Evolutionary conservation across 2,888 invertebrate genomes (phyloP).

Genomic region (Temnothorax ravouxi): DNA sequence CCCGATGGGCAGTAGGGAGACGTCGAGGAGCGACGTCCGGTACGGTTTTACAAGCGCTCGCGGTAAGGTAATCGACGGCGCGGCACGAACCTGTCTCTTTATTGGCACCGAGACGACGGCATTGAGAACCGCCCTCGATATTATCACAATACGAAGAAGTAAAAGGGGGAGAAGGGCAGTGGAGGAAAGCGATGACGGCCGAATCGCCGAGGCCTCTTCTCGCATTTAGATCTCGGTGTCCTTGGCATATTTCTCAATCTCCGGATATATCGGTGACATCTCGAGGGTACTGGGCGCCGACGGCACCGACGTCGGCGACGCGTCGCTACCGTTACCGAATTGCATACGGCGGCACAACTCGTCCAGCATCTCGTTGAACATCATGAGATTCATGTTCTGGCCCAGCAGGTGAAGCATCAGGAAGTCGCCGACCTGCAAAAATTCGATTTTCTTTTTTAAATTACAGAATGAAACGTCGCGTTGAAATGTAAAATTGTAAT

Average conservation of each 20-base stretch:
- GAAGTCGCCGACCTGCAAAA: conserved; percentile 94
- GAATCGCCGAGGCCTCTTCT: neutral
- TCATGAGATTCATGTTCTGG: conserved; percentile 94
- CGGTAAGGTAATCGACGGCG: conserved; percentile 34
- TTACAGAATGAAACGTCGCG: neutral
- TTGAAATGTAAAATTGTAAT: conserved; percentile 13
- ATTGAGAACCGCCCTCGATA: conserved; percentile 56
- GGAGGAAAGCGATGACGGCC: neutral
- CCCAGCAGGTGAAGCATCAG: conserved; percentile 93
- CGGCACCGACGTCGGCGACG: conserved; percentile 87
- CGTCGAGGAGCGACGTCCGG: conserved; percentile 1
- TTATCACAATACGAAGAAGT: conserved; percentile 73
- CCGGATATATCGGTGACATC: conserved; percentile 95
- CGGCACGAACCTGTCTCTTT: conserved; percentile 66
- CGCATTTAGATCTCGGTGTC: conserved; percentile 93
- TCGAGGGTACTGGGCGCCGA: conserved; percentile 95
- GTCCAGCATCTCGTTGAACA: conserved; percentile 93
- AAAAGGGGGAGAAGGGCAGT: conserved; percentile 25
- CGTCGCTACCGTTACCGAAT: conserved; percentile 90
- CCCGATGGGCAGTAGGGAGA: neutral
- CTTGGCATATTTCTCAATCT: conserved; percentile 92
- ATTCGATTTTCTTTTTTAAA: conserved; percentile 1
- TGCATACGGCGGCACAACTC: conserved; percentile 91
- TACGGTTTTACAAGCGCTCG: conserved; percentile 4
- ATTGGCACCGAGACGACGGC: conserved; percentile 58